Evolutionary conservation across 2,797 vertebrate genomes (phyloP).

Genomic region (Lithobates pipiens): DNA sequence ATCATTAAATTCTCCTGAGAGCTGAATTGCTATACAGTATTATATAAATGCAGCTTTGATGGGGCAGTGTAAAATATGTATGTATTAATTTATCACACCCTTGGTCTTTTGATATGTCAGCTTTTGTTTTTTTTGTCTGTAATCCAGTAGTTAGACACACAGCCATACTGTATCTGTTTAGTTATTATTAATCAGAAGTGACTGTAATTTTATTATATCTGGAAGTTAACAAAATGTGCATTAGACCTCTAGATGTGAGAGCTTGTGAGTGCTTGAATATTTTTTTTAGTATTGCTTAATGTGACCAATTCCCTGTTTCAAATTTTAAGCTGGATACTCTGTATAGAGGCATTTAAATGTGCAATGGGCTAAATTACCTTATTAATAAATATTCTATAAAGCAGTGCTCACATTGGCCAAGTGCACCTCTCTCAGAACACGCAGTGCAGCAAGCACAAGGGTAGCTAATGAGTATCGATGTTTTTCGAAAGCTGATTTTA

Average conservation of each 20-base stretch:
- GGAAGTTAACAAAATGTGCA: neutral
- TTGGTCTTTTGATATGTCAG: no score
- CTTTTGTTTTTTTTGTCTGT: no score
- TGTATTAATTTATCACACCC: no score
- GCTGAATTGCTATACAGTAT: no score
- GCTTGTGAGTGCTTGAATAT: neutral
- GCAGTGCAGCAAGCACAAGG: constrained; percentile 13
- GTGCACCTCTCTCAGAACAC: constrained; percentile 1
- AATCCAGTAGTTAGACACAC: no score
- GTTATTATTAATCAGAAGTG: no score
- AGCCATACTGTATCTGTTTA: no score
- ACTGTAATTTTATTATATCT: neutral
- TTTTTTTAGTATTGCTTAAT: neutral
- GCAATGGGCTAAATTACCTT: constrained; percentile 22
- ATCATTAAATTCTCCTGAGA: no score
- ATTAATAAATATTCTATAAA: constrained; percentile 26
- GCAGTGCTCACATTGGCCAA: constrained; percentile 1
- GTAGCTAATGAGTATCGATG: neutral
- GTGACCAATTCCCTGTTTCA: neutral
- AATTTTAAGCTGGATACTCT: neutral
- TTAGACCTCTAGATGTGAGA: neutral
- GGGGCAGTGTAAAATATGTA: no score
- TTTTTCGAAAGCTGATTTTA: neutral
- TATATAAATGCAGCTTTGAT: no score
- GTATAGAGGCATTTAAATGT: neutral